Evolutionary conservation across 2,797 vertebrate species (phyloP), one percentile per base, ranked within the genome.

Genomic region (Enteromius fasciolatus): DNA sequence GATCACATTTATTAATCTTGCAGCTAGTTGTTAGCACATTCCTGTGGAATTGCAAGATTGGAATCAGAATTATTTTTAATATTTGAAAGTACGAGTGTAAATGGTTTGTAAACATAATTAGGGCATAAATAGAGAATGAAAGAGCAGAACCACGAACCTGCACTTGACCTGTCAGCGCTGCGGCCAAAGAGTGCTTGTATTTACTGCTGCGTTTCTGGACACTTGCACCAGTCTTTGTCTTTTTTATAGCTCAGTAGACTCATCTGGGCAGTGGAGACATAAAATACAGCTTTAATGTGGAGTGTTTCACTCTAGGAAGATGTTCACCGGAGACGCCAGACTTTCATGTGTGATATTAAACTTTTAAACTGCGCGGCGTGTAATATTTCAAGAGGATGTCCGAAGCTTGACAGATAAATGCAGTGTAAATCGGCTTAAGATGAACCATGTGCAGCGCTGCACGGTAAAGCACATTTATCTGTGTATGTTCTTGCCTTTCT

Each of bases 301-400:
- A 66, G 54, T 18, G n/a, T 31, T 68, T 52, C 61, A 36, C n/a
- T 79, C 20, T 50, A 72, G 77, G 78, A 83, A 61, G 70, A 75
- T 82, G 66, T 75, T 72, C 61, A 52, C 52, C 20, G 39, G 61
- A 87, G 52, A 33, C 31, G 5, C 20, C 54, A 68, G 80, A 76
- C 48, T 68, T 77, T 85, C 75, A 81, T 82, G 66, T 82, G 80
- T 52, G 63, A 69, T 70, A 76, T 73, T 73, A 81, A 77, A 59
- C 80, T 78, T 74, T 76, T 48, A 84, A 82, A 84, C 75, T 52
- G 69, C 54, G 52, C 64, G 14, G 74, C 52, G 68, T 4, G 61
- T 39, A 11, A 69, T 87, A 80, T 82, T 82, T 87, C 84, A 84
- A 31, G n/a, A 69, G 36, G 1, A 72, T 46, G 67, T 36, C 63